Conservation (phyloP, 2,888 invertebrate species). For the Heliconius erato region DNA sequence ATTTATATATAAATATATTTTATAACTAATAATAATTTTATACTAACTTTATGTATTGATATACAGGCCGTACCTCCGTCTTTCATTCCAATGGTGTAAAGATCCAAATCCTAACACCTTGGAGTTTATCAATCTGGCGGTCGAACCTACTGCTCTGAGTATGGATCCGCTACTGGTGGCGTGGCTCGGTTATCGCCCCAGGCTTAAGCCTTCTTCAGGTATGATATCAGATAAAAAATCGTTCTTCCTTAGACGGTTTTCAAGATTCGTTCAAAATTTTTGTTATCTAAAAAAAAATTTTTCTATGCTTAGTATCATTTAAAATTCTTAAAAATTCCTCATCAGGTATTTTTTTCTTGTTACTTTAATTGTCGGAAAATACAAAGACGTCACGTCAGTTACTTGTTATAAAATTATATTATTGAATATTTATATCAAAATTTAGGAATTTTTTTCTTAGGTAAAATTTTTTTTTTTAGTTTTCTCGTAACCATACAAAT, state of each 20-base stretch:
- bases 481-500: background rate
- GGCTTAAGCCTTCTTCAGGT: conserved; percentile 57
- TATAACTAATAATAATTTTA: too few species aligned
- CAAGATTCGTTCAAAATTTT: background rate
- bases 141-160: conserved; percentile 67
- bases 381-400: background rate
- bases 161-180: conserved; percentile 88
- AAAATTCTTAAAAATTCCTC: too few species aligned
- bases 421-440: too few species aligned
- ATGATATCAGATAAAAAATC: background rate
- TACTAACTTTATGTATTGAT: background rate
- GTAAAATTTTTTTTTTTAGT: background rate
- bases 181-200: conserved; percentile 87
- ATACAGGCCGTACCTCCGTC: conserved; percentile 68
- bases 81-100: conserved; percentile 68
- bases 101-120: conserved; percentile 53
- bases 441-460: background rate
- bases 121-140: conserved; percentile 71
- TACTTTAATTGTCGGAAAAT: background rate
- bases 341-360: too few species aligned
- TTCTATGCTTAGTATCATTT: too few species aligned
- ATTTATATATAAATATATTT: too few species aligned
- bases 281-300: background rate
- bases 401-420: background rate
- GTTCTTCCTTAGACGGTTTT: too few species aligned